These are phyloP conservation scores for Drosophila ficusphila DNA, from an alignment of 1,140 invertebrate species.

Conservation along the genomic window DNA sequence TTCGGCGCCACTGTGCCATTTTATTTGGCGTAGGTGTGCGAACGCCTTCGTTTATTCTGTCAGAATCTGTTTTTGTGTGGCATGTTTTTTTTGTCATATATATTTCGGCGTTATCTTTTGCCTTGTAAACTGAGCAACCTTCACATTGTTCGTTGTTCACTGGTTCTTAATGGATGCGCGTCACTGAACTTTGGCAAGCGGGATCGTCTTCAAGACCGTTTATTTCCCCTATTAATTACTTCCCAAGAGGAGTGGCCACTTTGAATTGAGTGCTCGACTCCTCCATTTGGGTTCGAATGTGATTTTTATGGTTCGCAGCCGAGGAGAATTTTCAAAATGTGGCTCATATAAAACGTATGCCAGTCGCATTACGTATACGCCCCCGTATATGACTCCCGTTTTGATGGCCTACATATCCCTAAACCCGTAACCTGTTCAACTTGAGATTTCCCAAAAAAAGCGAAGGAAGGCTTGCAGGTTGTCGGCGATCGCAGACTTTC, in stretches of 20 bases:
- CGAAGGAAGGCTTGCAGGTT: conserved; percentile 17
- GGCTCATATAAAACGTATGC: conserved; percentile 27
- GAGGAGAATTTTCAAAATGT: conserved; percentile 54
- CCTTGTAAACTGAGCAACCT: conserved; percentile 75
- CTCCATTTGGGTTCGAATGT: conserved; percentile 36
- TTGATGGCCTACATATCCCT: conserved; percentile 4
- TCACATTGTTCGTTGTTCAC: conserved; percentile 58
- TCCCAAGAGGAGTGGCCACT: conserved; percentile 6
- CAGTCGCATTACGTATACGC: conserved; percentile 32
- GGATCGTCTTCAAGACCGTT: conserved; percentile 5
- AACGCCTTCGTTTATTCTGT: conserved; percentile 57
- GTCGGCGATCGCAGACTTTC: conserved; percentile 13
- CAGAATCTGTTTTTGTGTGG: conserved; percentile 57
- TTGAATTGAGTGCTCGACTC: conserved; percentile 21
- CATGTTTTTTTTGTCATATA: conserved; percentile 21
- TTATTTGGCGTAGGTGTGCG: conserved; percentile 54
- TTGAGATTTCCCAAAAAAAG: conserved; percentile 30
- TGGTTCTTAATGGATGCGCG: conserved; percentile 37
- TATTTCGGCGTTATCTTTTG: conserved; percentile 56
- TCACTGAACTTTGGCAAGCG: conserved; percentile 42
- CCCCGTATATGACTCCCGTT: background rate
- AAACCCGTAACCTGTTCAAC: conserved; percentile 18
- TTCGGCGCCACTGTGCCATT: conserved; percentile 55
- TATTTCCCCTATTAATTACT: conserved; percentile 18
- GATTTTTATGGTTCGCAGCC: conserved; percentile 52